Conservation (phyloP, 2,888 invertebrate species). For the Cheilosia variabilis region DNA sequence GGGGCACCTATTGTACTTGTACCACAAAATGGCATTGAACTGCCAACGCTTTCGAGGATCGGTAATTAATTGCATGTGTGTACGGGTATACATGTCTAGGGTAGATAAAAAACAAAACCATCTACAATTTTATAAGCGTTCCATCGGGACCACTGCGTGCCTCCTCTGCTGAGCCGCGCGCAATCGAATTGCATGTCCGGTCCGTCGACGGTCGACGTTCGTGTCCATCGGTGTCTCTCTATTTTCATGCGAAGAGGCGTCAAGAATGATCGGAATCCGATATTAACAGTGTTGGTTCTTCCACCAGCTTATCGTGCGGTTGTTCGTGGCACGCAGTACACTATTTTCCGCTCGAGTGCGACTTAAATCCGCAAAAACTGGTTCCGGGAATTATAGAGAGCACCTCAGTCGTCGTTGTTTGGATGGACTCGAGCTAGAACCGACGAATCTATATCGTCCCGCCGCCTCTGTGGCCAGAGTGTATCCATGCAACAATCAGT, state of each 20-base stretch:
- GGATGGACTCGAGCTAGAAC: background rate
- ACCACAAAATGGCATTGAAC: constrained; percentile 7
- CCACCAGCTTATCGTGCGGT: constrained; percentile 1
- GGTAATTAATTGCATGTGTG: constrained; percentile 10
- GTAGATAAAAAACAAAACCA: background rate
- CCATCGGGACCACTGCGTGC: constrained; percentile 4
- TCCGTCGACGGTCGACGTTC: background rate
- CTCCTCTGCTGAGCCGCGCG: background rate
- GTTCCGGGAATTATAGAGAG: constrained; percentile 19
- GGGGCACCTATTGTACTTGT: background rate
- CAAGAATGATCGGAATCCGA: constrained; percentile 18
- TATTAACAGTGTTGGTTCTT: constrained; percentile 19
- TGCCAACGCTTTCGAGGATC: constrained; percentile 12
- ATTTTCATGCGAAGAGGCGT: constrained; percentile 15
- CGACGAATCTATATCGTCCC: background rate
- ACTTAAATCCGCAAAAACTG: constrained; percentile 15
- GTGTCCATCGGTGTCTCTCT: constrained; percentile 15
- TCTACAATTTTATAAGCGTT: constrained; percentile 4
- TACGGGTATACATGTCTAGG: background rate
- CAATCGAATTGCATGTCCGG: constrained; percentile 16
- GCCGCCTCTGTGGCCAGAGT: background rate
- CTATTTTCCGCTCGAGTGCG: constrained; percentile 16
- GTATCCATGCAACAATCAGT: constrained; percentile 2
- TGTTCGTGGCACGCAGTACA: background rate
- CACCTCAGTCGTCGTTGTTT: background rate